Conservation (phyloP, 1,140 invertebrate species). For the Microplitis demolitor region DNA sequence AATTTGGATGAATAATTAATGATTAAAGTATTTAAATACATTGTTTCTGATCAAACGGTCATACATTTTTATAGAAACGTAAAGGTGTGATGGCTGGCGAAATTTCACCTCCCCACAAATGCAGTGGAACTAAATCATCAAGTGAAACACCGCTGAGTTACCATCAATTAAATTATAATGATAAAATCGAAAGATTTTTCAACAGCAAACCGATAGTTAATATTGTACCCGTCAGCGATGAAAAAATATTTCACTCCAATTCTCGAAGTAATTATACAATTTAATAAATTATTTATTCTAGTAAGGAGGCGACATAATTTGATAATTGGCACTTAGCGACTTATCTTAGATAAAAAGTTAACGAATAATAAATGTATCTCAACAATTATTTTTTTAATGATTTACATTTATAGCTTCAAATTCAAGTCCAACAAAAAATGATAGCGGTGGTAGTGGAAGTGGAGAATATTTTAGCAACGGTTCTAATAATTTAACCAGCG, state of each 20-base stretch:
- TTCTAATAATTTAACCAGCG: conserved; percentile 57
- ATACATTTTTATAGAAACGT: conserved; percentile 69
- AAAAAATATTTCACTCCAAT: conserved; percentile 48
- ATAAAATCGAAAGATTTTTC: conserved; percentile 85
- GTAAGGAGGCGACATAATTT: too few relatives aligned
- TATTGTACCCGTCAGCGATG: conserved; percentile 52
- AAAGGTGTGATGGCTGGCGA: conserved; percentile 84
- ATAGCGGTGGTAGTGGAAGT: conserved; percentile 64
- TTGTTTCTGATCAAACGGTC: conserved; percentile 55
- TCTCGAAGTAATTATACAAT: conserved; percentile 39
- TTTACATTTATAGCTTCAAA: conserved; percentile 18
- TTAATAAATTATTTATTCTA: conserved; percentile 23
- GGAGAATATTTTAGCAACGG: conserved; percentile 64
- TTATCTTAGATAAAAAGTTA: too few relatives aligned
- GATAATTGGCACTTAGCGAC: not conserved
- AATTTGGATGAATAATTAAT: not conserved
- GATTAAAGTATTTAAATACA: conserved; percentile 42
- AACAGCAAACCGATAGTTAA: conserved; percentile 76
- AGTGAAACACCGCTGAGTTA: conserved; percentile 83
- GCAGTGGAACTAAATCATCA: conserved; percentile 80
- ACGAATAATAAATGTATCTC: too few relatives aligned
- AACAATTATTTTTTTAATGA: not conserved
- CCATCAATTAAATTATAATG: conserved; percentile 85
- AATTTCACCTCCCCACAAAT: conserved; percentile 84
- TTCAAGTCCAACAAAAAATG: conserved; percentile 52